Evolutionary conservation across 2,797 vertebrate species (phyloP).

Genomic region (Macroramphosus scolopax): DNA sequence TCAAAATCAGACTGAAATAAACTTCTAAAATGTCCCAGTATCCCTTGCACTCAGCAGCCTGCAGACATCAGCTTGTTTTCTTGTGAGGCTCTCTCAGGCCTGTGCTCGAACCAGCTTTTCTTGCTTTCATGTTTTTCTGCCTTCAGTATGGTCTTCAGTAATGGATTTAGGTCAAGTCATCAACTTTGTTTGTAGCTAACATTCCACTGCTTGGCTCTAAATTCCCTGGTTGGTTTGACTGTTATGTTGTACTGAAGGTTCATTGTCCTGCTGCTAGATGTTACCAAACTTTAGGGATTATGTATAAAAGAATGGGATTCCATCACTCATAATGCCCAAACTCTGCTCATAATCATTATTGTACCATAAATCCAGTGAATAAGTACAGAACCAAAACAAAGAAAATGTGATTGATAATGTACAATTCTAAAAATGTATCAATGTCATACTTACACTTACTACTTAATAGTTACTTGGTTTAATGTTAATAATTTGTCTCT

Average conservation of each 20-base stretch:
- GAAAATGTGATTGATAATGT: no score
- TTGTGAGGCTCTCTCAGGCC: neutral
- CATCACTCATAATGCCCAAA: neutral
- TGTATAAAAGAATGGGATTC: neutral
- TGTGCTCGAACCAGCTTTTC: neutral
- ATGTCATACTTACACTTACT: no score
- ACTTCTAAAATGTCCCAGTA: no score
- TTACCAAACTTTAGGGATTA: neutral
- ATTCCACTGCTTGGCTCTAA: conserved; percentile 7
- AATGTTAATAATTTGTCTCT: no score
- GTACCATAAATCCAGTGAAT: neutral
- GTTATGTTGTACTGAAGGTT: conserved; percentile 4
- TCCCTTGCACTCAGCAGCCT: neutral
- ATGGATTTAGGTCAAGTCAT: conserved; percentile 1
- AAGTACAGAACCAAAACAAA: neutral
- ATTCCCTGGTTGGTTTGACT: conserved; percentile 19
- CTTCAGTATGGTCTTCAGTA: conserved; percentile 3
- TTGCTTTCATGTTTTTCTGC: conserved; percentile 4
- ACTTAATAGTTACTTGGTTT: no score
- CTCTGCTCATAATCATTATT: neutral
- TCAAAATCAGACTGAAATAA: no score
- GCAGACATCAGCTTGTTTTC: neutral
- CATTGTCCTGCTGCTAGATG: conserved; percentile 2
- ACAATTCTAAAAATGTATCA: no score
- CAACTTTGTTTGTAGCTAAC: neutral